Evolutionary conservation across 1,140 invertebrate species (phyloP).

Genomic region (Hylaeus volcanicus): DNA sequence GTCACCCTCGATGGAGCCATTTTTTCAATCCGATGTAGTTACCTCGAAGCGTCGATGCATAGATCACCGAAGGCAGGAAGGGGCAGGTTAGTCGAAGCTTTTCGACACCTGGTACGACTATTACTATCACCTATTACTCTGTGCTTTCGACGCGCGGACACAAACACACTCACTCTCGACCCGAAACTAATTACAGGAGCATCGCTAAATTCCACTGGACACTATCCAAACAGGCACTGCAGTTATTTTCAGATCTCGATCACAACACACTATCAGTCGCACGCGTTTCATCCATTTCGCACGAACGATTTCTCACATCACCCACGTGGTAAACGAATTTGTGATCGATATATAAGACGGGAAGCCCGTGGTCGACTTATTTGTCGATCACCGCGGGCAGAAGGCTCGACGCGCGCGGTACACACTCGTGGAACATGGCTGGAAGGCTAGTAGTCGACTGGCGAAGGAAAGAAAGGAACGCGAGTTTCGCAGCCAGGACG

Average conservation of each 20-base stretch:
- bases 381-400: background rate
- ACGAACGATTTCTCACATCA: background rate
- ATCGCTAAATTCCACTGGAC: background rate
- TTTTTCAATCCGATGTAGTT: background rate
- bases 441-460: background rate
- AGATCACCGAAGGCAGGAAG: background rate
- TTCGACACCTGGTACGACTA: background rate
- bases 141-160: background rate
- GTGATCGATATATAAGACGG: no score
- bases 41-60: slow-evolving; percentile 5
- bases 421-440: background rate
- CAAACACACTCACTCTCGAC: background rate
- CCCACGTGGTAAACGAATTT: no score
- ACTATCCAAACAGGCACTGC: background rate
- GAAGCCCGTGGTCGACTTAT: no score
- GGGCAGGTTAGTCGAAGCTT: background rate
- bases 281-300: slow-evolving; percentile 8
- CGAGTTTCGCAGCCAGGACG: slow-evolving; percentile 9
- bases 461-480: slow-evolving; percentile 7
- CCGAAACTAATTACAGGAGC: no score
- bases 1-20: background rate
- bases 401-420: background rate
- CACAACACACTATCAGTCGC: background rate
- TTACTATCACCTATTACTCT: background rate
- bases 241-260: background rate